Percentiles rank a stretch among this genome's conserved stretches.
These are phyloP conservation scores for Malurus cyaneus DNA, from an alignment of 2,113 vertebrate genomes.

Conservation along the genomic window DNA sequence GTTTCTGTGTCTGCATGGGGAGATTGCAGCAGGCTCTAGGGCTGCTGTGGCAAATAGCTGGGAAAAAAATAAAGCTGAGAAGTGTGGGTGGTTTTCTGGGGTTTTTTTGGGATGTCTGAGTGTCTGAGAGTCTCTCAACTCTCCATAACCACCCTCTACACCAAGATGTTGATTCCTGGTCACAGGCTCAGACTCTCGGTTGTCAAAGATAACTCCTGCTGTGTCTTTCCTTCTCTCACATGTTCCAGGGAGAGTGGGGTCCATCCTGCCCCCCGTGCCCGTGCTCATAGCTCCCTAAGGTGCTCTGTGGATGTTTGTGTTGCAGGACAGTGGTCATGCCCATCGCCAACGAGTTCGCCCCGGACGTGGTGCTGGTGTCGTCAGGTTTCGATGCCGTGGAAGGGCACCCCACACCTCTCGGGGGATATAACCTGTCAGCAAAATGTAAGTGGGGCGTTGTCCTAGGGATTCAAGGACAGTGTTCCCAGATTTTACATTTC, in stretches of 20 bases:
- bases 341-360: constrained; percentile 91
- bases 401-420: constrained; percentile 90
- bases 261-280: too few species aligned
- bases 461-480: background rate
- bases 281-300: too few species aligned
- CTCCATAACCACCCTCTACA: too few species aligned
- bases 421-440: constrained; percentile 91
- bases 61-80: background rate
- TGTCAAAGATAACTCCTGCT: too few species aligned
- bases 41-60: background rate
- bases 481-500: background rate
- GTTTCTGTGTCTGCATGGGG: background rate
- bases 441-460: constrained; percentile 84
- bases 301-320: background rate
- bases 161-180: too few species aligned
- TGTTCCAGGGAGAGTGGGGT: too few species aligned
- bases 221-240: too few species aligned
- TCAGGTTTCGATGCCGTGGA: constrained; percentile 94
- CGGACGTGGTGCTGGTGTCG: constrained; percentile 92
- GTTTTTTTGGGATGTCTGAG: background rate
- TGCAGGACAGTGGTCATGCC: constrained; percentile 94
- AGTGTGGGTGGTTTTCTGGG: fast-evolving
- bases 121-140: too few species aligned
- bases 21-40: background rate
- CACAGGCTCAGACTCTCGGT: too few species aligned